Base-by-base conservation (phyloP, 1,140 invertebrate genomes). In the Pteromalus puparum region DNA sequence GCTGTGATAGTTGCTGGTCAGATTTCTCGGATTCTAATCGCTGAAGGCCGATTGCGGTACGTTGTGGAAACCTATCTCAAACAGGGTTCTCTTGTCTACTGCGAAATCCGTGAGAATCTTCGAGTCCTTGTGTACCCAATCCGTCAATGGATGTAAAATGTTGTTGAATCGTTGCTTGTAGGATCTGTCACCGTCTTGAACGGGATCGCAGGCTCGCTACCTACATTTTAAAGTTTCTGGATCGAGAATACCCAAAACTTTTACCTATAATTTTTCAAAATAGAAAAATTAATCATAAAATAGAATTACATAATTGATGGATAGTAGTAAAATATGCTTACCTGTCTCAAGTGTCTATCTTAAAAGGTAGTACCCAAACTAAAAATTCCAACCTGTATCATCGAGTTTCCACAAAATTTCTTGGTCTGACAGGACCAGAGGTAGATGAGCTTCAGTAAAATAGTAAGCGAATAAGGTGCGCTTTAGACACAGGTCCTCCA, bases 341-440 rank as follows among this genome's bases (percentile, higher is more conserved):
- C 92, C 90, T 97, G 96, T 76, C 97, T 94, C 87, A 96, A 95
- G 67, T 95, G 95, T 12, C 97, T 97, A 91, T 97, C 97, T 85
- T 97, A 96, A 1, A 96, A 97, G 0, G 97, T 97, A 0, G 97
- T 98, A 0, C 97, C 97, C n/a, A 98, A 92, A 61, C 97, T 97
- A 78, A 98, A 97, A 1, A 98, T 96, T 18, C 97, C 97, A 7
- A 98, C 95, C 88, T 95, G 92, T 81, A 94, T 93, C 87, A 90
- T 92, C n/a, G 89, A 92, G 73, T 90, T 92, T 0, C 97, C 97
- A 12, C 97, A 97, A 83, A 97, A 92, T 68, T 95, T 92, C 26
- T 93, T 93, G 89, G 97, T 98, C 88, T 98, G 97, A 89, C 97
- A 98, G 0, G 96, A 94, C 97, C 97, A 98, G 90, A 98, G 97